These are phyloP conservation scores for Lutjanus campechanus DNA, from an alignment of 2,797 vertebrate species.

Conservation along the genomic window DNA sequence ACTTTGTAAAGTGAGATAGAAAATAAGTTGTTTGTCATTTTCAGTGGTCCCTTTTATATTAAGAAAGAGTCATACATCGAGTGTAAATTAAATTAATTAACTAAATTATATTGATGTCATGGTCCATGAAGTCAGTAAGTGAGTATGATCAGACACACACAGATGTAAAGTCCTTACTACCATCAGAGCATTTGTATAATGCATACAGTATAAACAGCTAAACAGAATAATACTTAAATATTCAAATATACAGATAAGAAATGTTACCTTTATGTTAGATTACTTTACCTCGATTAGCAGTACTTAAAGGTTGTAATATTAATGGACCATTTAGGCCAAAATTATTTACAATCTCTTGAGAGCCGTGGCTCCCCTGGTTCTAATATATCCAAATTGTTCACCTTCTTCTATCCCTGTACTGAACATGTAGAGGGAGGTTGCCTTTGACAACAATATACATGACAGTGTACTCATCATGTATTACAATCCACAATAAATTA, in stretches of 20 bases:
- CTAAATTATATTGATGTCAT: constrained; percentile 6
- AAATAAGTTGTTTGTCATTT: background rate
- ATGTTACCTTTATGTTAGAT: background rate
- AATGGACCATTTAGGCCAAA: constrained; percentile 6
- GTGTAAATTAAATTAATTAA: background rate
- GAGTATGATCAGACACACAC: background rate
- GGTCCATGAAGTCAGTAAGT: background rate
- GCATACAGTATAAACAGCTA: constrained; percentile 4
- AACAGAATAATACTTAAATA: constrained; percentile 11
- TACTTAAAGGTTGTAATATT: background rate
- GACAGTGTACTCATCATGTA: constrained; percentile 26
- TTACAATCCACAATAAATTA: constrained; percentile 46
- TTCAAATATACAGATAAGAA: constrained; percentile 16
- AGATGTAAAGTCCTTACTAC: background rate
- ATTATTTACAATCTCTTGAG: constrained; percentile 63
- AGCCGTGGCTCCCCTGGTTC: constrained; percentile 22
- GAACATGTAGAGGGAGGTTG: constrained; percentile 26
- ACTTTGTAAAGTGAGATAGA: constrained; percentile 2
- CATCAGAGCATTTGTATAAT: background rate
- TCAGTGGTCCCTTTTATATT: constrained; percentile 20
- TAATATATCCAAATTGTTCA: constrained; percentile 9
- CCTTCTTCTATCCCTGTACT: constrained; percentile 7
- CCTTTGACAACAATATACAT: constrained; percentile 23
- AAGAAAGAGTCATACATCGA: background rate
- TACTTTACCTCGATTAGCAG: background rate